Evolutionary conservation across 1,140 invertebrate genomes (phyloP).

Genomic region (Drosophila pruinosa): DNA sequence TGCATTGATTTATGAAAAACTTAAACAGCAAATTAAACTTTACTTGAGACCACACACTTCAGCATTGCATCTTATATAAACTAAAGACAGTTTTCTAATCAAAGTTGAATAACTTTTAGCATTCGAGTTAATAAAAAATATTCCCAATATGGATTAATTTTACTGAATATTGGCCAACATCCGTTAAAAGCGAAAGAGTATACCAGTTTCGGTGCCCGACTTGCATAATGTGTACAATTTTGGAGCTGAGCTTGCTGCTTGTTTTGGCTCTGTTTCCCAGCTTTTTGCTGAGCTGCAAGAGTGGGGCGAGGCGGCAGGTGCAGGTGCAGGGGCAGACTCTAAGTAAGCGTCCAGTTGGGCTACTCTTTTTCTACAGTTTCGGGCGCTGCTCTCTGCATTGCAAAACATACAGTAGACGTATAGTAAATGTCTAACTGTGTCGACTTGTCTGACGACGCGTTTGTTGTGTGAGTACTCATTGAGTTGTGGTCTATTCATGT

Average conservation of each 20-base stretch:
- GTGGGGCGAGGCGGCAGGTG: background rate
- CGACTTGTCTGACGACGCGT: constrained; percentile 5
- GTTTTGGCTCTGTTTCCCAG: constrained; percentile 16
- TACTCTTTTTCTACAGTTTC: constrained; percentile 29
- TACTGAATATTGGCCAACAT: background rate
- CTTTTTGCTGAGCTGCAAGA: background rate
- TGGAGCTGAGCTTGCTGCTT: constrained; percentile 10
- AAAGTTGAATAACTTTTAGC: background rate
- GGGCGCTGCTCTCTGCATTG: constrained; percentile 14
- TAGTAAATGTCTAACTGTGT: constrained; percentile 54
- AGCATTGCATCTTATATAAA: background rate
- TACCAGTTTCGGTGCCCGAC: constrained; percentile 12
- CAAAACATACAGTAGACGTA: constrained; percentile 31
- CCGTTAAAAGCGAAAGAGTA: background rate
- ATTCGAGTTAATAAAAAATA: background rate
- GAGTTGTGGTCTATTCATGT: too few relatives aligned
- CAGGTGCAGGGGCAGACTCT: background rate
- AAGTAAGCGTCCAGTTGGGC: constrained; percentile 11
- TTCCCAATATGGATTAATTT: constrained; percentile 1
- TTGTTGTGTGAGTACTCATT: background rate
- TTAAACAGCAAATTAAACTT: background rate
- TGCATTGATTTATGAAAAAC: background rate
- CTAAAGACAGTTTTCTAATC: background rate
- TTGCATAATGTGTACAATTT: constrained; percentile 26
- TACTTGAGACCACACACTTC: background rate